Base-by-base conservation (phyloP, 2,888 invertebrate genomes). In the Acleris emargana region DNA sequence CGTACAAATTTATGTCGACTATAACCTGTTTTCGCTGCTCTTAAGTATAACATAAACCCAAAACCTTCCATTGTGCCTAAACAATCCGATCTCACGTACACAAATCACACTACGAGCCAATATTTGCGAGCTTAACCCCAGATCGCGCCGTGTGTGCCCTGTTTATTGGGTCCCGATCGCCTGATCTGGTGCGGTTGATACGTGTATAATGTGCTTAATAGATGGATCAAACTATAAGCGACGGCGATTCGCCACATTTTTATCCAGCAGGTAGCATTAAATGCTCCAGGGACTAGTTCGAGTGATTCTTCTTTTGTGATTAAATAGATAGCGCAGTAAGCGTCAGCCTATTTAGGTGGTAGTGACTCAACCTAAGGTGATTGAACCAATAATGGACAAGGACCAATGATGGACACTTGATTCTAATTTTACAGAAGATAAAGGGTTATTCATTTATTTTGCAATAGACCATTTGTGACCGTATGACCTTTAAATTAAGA, bases 181-280 rank as follows among this genome's bases (percentile, higher is more conserved):
- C 83, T 81, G 87, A 87, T 88, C 86, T 78, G 75, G 74, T 76
- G 76, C 76, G 76, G 82, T 81, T 79, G 77, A 70, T 87, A 86
- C 86, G 88, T 88, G 88, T 87, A 84, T 83, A 84, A 82, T 85
- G 84, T 83, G 82, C 81, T 80, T 76, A 75, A 74, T 79, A 77
- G 61, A 47, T 69, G 72, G 79, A 62, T 3, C 68, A 82, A 81
- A 69, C 61, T 11, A 72, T 3, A 57, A 74, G 73, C 64, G 61
- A 51, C 16, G 51, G 64, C 53, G 47, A 17, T 18, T 55, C 42
- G 16, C 32, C 50, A 54, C 13, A 61, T 25, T 25, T 25, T 25
- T 25, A 25, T 25, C 28, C 28, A 9, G 28, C 9, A 32, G 32
- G 32, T 32, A 32, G 9, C 32, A 9, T 32, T 32, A 32, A 25